A percentile compares a stretch with the other conserved stretches of the same genome.
Evolutionary conservation across 2,888 invertebrate species (phyloP).

Genomic region (Ferdinandea cuprea): DNA sequence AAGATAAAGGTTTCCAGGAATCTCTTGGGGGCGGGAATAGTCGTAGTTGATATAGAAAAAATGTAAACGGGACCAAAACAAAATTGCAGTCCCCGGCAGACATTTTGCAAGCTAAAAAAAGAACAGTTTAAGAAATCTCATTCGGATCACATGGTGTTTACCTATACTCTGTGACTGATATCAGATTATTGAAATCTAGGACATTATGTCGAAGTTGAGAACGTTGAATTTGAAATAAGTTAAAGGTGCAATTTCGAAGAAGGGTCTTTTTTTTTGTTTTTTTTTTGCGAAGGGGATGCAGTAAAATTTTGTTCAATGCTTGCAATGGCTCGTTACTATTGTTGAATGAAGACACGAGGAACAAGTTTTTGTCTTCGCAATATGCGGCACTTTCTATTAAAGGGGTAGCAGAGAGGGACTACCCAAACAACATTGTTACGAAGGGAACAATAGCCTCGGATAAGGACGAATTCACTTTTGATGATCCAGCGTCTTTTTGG

Average conservation of each 20-base stretch:
- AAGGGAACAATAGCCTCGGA: no score
- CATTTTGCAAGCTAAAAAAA: constrained; percentile 67
- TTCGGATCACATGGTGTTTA: constrained; percentile 33
- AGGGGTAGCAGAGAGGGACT: no score
- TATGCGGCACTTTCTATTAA: no score
- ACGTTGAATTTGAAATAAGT: constrained; percentile 54
- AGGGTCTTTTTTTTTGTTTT: no score
- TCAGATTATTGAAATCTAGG: constrained; percentile 72
- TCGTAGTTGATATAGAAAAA: constrained; percentile 33
- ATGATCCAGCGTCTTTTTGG: no score
- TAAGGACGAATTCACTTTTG: no score
- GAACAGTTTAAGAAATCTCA: constrained; percentile 53
- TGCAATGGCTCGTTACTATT: no score
- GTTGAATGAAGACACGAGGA: no score
- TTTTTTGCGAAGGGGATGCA: no score
- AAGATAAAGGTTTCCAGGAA: constrained; percentile 58
- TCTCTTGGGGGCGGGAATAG: constrained; percentile 19
- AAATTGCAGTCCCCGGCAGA: constrained; percentile 25
- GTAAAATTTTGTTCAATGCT: no score
- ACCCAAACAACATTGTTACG: no score
- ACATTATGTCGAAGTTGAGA: constrained; percentile 44
- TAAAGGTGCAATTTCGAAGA: constrained; percentile 7
- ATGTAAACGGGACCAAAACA: constrained; percentile 21
- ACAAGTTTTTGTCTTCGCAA: no score
- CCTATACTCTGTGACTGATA: constrained; percentile 18